Percentiles rank a stretch among this genome's conserved stretches.
These are phyloP conservation scores for Drosophila imparisetae DNA, from an alignment of 2,888 invertebrate genomes.

Conservation along the genomic window DNA sequence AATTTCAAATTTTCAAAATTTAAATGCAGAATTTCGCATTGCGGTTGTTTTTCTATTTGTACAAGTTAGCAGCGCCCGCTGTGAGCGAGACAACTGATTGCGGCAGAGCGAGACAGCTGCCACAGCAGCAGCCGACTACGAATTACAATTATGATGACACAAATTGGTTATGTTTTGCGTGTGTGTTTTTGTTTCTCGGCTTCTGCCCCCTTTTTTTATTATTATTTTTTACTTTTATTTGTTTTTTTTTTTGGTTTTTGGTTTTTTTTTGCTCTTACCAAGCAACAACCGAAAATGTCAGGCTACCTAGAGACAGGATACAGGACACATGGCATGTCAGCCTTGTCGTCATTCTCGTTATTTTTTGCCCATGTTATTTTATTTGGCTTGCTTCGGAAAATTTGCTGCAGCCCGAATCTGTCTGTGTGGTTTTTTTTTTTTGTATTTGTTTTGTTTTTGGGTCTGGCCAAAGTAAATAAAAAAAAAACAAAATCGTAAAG, in stretches of 20 bases:
- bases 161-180: constrained; percentile 78
- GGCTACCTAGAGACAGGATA: constrained; percentile 56
- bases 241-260: constrained; percentile 24
- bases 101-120: constrained; percentile 28
- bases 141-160: constrained; percentile 81
- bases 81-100: constrained; percentile 29
- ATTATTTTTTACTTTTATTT: constrained; percentile 14
- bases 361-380: constrained; percentile 58
- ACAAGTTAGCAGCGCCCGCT: constrained; percentile 49
- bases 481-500: constrained; percentile 65
- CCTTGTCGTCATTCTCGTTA: constrained; percentile 67
- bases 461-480: constrained; percentile 52
- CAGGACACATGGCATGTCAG: constrained; percentile 68
- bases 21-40: constrained; percentile 53
- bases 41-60: constrained; percentile 31
- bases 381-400: constrained; percentile 47
- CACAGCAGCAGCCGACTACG: constrained; percentile 43
- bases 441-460: constrained; percentile 12
- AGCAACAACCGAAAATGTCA: constrained; percentile 56
- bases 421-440: constrained; percentile 24
- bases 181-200: constrained; percentile 49
- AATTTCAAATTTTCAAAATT: constrained; percentile 54
- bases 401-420: constrained; percentile 47
- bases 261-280: constrained; percentile 28
- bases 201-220: constrained; percentile 33